Evolutionary conservation across 2,888 invertebrate genomes (phyloP), one percentile per base, ranked within the genome.

Genomic region (Phragmatobia fuliginosa): DNA sequence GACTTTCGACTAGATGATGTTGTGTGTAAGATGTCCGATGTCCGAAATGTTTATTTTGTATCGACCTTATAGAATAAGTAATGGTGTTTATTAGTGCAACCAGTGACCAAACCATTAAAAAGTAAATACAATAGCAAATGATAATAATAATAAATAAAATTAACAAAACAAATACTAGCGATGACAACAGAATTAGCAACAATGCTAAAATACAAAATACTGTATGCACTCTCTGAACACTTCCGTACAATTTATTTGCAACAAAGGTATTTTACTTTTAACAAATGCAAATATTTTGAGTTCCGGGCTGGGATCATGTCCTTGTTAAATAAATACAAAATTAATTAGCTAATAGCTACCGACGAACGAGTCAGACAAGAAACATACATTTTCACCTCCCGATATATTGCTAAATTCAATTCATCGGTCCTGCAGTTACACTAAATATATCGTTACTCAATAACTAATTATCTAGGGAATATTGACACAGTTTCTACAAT

Each of bases 251-350:
- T 56, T 25, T 56, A 25, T 25, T 56, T 56, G 11, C 25, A 25
- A 56, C 25, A 25, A 28, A 56, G 52, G 7, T 41, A 11, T 62
- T 62, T 41, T 28, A 38, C 38, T 38, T 21, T 25, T 18, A 28
- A 21, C 4, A 18, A 41, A 62, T 38, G 38, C 16, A 62, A 62
- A 62, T 62, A 41, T 41, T 62, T 36, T 62, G 11, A 56, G n/a
- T 49, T 49, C 49, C 49, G 49, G n/a, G 49, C 11, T 49, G n/a
- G n/a, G 49, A 38, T 18, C 16, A 11, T 41, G 28, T 28, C 62
- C 62, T 62, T 62, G 38, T 10, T 21, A 38, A 62, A 41, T 62
- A 41, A 62, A 62, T 41, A 41, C 28, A 8, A 38, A 62, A 62
- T 28, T 28, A 62, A 41, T 41, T 28, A 41, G 7, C 14, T 16